Evolutionary conservation across 2,113 vertebrate genomes (phyloP).

Genomic region (Gallinago media): DNA sequence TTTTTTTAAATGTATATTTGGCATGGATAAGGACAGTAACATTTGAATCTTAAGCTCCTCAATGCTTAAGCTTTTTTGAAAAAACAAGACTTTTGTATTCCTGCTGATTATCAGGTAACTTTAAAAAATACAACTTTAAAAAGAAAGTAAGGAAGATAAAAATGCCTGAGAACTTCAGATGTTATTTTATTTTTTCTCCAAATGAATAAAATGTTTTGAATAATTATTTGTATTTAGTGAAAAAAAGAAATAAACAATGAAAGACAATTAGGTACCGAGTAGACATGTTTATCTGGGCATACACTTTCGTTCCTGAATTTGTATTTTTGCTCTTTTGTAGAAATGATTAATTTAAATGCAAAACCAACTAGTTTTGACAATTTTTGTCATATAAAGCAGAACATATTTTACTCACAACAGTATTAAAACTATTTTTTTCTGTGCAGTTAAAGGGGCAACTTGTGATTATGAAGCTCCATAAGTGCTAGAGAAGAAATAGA

Average conservation of each 20-base stretch:
- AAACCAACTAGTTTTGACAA: background rate
- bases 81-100: background rate
- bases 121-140: background rate
- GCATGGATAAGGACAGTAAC: background rate
- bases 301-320: too few relatives aligned
- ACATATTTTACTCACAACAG: background rate
- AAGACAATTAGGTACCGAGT: background rate
- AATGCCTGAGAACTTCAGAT: background rate
- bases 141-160: background rate
- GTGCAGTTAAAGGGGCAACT: background rate
- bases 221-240: background rate
- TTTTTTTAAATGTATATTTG: background rate
- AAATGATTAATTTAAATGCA: background rate
- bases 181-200: background rate
- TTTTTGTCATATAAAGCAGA: background rate
- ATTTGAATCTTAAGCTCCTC: conserved; percentile 55
- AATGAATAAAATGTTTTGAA: background rate
- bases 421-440: background rate
- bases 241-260: background rate
- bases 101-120: conserved; percentile 49
- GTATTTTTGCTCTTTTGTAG: background rate
- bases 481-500: background rate
- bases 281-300: too few relatives aligned
- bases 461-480: background rate
- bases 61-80: background rate